Evolutionary conservation across 2,888 invertebrate genomes (phyloP).

Genomic region (Acronicta alni): DNA sequence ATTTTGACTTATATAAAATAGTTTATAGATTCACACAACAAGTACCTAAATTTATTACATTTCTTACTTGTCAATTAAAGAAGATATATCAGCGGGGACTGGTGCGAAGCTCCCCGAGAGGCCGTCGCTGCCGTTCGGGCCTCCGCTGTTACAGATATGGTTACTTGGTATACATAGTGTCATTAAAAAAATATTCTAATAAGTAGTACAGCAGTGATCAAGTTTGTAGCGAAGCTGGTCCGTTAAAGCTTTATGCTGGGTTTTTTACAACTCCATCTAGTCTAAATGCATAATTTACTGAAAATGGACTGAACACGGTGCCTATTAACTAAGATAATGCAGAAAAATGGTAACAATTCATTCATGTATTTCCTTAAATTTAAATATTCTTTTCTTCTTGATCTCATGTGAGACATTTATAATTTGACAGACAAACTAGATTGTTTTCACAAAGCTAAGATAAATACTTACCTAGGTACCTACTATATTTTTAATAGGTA

Average conservation of each 20-base stretch:
- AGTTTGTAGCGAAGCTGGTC: conserved; percentile 42
- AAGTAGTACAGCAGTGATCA: background rate
- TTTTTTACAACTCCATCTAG: conserved; percentile 14
- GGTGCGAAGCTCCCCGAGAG: conserved; percentile 80
- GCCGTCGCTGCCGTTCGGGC: conserved; percentile 82
- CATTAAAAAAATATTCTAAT: background rate
- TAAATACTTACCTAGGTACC: too few species aligned
- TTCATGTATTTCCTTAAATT: background rate
- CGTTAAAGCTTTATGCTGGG: conserved; percentile 39
- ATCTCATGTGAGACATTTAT: too few species aligned
- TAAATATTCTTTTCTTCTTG: too few species aligned
- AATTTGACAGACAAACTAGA: too few species aligned
- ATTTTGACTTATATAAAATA: too few species aligned
- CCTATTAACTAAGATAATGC: background rate
- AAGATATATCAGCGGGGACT: conserved; percentile 85
- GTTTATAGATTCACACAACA: background rate
- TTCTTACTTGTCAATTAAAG: conserved; percentile 85
- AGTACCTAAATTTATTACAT: too few species aligned
- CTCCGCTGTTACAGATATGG: conserved; percentile 71
- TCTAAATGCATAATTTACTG: conserved; percentile 1
- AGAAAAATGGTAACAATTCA: background rate
- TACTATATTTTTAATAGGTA: background rate
- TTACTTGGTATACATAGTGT: background rate
- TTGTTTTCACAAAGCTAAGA: too few species aligned
- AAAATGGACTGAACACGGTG: background rate